Evolutionary conservation across 2,113 vertebrate species (phyloP), one percentile per base, ranked within the genome.

Genomic region (Murina feae): DNA sequence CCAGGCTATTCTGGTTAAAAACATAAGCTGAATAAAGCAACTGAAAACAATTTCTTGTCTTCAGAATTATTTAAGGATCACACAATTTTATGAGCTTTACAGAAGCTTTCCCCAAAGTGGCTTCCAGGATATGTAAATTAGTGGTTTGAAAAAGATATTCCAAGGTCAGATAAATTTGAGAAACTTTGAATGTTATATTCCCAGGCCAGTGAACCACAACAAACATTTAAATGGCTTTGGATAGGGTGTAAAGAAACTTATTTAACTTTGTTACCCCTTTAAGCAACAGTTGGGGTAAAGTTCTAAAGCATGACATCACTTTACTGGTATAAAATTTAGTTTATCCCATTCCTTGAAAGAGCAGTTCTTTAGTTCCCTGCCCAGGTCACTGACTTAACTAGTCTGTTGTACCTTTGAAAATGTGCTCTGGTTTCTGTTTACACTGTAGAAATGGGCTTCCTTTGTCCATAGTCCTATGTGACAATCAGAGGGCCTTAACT

Each of bases 161-260:
- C 32, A 6, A 63, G 18, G 47, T 91, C 23, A 81, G 28, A 20
- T 72, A 80, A 55, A 47, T 90, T 74, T 80, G 74, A 86, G 66
- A 94, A 86, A 72, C 37, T 81, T 81, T 58, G 55, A 74, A 8
- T 80, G 66, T 74, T 80, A 8, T 47, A 74, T 86, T 74, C 3
- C n/a, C 17, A 91, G 37, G 32, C 32, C 42, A 71, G 14, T 39
- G 42, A 83, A 51, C 42, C 75, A 74, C 7, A 58, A 4, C 47
- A 71, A 89, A 79, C 35, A 79, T 90, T 89, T 93, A 94, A 83
- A 39, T 68, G 14, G 20, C 58, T 89, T 86, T 93, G 47, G 75
- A 75, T n/a, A 39, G 39, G 14, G 3, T 69, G 37, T 63, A 51
- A 69, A 55, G 60, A 89, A 63, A 90, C 51, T 17, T 78, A 42